Conservation (phyloP, 2,888 invertebrate species). For the Julus scanicus region DNA sequence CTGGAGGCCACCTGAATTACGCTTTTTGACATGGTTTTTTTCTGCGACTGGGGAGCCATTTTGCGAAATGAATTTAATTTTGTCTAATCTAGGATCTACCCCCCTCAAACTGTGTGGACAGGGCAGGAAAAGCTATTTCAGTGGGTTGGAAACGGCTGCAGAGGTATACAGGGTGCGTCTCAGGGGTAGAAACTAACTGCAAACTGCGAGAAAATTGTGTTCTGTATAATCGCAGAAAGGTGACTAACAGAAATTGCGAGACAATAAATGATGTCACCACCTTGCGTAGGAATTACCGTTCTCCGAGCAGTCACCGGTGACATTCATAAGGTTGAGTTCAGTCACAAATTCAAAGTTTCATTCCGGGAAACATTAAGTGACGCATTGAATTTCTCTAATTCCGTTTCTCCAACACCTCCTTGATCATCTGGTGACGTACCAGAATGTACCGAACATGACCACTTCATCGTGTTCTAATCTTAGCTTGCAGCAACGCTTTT, state of each 20-base stretch:
- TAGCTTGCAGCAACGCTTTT: too few species aligned
- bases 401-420: too few species aligned
- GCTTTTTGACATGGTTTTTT: constrained; percentile 26
- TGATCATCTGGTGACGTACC: too few species aligned
- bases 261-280: not conserved
- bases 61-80: constrained; percentile 13
- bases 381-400: too few species aligned
- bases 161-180: not conserved
- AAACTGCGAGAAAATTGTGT: too few species aligned
- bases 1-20: constrained; percentile 20
- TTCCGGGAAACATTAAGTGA: too few species aligned
- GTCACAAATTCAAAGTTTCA: too few species aligned
- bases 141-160: not conserved
- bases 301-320: not conserved
- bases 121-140: not conserved
- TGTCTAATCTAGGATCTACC: not conserved
- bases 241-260: constrained; percentile 15
- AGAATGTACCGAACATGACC: too few species aligned
- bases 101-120: constrained; percentile 28
- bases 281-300: constrained; percentile 1
- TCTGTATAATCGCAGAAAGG: not conserved
- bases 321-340: too few species aligned
- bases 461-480: too few species aligned
- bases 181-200: not conserved
- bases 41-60: not conserved